Conservation (phyloP, 2,113 vertebrate genomes). For the Myotis lucifugus region DNA sequence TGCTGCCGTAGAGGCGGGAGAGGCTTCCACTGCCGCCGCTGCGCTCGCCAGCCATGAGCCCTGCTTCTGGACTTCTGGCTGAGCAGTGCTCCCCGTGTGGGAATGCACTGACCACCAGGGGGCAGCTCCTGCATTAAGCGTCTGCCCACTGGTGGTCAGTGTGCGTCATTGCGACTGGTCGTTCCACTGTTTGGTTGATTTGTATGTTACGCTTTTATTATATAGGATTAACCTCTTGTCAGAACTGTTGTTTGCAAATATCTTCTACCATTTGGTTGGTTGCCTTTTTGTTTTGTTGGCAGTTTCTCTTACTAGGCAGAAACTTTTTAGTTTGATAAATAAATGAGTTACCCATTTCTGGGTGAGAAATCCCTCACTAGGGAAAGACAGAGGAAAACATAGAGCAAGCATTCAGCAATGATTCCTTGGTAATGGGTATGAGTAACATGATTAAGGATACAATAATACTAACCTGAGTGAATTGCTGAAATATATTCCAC, state of each 20-base stretch:
- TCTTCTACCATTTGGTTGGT: background rate
- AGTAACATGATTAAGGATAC: background rate
- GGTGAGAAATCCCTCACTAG: background rate
- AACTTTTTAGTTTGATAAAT: background rate
- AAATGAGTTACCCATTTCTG: background rate
- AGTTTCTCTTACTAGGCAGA: background rate
- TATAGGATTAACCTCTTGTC: background rate
- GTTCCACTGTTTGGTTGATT: no score
- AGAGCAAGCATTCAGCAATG: background rate
- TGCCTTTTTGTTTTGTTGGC: background rate
- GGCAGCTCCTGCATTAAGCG: no score
- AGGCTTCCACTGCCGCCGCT: no score
- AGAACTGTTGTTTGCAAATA: background rate
- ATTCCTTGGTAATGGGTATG: background rate
- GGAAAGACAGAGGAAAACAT: background rate
- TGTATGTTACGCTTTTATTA: no score
- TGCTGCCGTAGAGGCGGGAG: no score
- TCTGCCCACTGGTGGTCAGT: no score
- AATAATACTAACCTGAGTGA: slow-evolving; percentile 84
- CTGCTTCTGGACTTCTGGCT: no score
- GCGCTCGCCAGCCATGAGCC: no score
- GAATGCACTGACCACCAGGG: no score
- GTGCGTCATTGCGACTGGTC: no score
- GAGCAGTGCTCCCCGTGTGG: no score
- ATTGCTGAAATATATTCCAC: slow-evolving; percentile 92